Percentiles rank a stretch among this genome's conserved stretches.
Evolutionary conservation across 2,113 vertebrate genomes (phyloP).

Genomic region (Bujurquina vittata): DNA sequence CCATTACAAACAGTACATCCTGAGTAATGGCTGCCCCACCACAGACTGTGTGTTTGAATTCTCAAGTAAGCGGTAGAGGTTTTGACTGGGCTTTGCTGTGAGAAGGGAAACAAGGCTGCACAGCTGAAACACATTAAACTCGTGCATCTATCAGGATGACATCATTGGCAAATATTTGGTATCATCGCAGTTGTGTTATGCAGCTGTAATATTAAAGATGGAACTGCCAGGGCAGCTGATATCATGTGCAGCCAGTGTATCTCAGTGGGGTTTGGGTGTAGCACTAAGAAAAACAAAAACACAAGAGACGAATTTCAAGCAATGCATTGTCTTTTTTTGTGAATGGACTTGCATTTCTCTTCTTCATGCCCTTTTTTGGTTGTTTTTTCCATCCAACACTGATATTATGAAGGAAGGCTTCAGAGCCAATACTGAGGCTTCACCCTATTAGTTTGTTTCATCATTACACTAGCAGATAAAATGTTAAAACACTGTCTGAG

Average conservation of each 20-base stretch:
- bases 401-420: not conserved
- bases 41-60: not conserved
- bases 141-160: conserved; percentile 5
- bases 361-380: not conserved
- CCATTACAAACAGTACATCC: too few relatives aligned
- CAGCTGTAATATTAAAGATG: conserved; percentile 5
- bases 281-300: conserved; percentile 3
- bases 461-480: conserved; percentile 1
- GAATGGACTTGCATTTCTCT: not conserved
- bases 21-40: not conserved
- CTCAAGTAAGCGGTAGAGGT: not conserved
- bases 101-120: conserved; percentile 18
- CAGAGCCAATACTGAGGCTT: not conserved
- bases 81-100: not conserved
- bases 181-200: not conserved
- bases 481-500: not conserved
- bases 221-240: conserved; percentile 48
- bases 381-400: not conserved
- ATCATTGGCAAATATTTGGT: conserved; percentile 37
- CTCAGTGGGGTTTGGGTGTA: conserved; percentile 12
- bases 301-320: not conserved
- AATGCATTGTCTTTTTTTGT: not conserved
- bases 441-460: not conserved
- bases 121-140: conserved; percentile 53
- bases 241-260: conserved; percentile 12